These are phyloP conservation scores for Drosophila lacicola DNA, from an alignment of 2,888 invertebrate species.

Conservation along the genomic window DNA sequence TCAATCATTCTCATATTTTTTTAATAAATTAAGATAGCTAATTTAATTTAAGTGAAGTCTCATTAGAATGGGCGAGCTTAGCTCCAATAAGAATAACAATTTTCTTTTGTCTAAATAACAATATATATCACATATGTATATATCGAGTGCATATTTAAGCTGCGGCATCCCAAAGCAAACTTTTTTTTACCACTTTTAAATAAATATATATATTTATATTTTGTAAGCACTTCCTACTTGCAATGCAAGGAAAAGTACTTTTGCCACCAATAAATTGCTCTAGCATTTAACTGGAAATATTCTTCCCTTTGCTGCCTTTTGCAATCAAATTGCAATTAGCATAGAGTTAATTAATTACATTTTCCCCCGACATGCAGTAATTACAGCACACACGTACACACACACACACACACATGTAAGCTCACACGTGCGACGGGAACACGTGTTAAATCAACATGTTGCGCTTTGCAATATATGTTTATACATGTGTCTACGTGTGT, in stretches of 20 bases:
- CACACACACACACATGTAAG: constrained; percentile 3
- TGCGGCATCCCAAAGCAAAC: not conserved
- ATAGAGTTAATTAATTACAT: constrained; percentile 71
- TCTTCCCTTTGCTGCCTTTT: constrained; percentile 19
- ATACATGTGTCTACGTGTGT: constrained; percentile 2
- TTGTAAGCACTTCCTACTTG: constrained; percentile 1
- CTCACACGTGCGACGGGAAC: constrained; percentile 46
- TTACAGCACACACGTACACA: constrained; percentile 20
- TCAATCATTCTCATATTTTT: no score
- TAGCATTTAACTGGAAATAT: constrained; percentile 15
- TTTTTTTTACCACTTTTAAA: not conserved
- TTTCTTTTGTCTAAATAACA: no score
- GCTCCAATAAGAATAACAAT: no score
- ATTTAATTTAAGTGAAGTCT: no score
- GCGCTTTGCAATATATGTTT: constrained; percentile 42
- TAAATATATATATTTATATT: constrained; percentile 4
- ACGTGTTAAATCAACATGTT: constrained; percentile 76
- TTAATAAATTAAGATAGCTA: no score
- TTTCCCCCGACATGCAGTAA: constrained; percentile 43
- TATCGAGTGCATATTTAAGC: no score
- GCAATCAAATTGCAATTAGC: constrained; percentile 74
- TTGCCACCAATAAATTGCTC: constrained; percentile 3
- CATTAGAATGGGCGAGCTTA: no score
- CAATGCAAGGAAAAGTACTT: constrained; percentile 13
- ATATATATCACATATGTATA: no score